phyloP scores from a whole-genome alignment of 2,888 invertebrate species.

The Apodemia zela region DNA sequence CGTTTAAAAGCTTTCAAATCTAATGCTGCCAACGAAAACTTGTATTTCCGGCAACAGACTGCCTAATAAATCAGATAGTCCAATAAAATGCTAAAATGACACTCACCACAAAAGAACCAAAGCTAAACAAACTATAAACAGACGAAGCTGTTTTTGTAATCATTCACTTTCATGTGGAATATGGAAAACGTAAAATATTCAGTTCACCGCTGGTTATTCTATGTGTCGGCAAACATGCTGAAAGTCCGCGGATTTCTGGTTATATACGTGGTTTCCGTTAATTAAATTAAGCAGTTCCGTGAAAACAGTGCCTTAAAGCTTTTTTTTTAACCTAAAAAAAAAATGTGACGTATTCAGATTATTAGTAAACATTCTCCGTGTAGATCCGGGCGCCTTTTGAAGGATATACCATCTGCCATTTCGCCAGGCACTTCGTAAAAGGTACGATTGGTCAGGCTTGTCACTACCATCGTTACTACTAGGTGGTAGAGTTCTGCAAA shows the following conservation, averaged over 20 bases:
- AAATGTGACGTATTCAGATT: too few relatives aligned
- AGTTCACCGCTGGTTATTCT: neutral
- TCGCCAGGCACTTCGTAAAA: too few relatives aligned
- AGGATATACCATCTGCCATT: too few relatives aligned
- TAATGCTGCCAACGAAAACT: neutral
- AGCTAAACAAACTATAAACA: constrained; percentile 8
- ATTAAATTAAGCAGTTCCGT: neutral
- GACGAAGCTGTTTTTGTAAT: constrained; percentile 7
- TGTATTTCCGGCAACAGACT: neutral
- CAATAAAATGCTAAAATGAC: constrained; percentile 14
- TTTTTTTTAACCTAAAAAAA: too few relatives aligned
- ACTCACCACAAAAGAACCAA: constrained; percentile 2
- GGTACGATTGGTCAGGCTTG: too few relatives aligned
- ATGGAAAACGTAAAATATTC: neutral
- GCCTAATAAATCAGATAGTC: constrained; percentile 5
- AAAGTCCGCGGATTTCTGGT: neutral
- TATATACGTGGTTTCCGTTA: neutral
- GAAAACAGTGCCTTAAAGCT: neutral
- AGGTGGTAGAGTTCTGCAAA: too few relatives aligned
- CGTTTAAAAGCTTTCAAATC: neutral
- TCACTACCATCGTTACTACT: too few relatives aligned
- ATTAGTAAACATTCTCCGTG: too few relatives aligned
- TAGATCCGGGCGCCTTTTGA: too few relatives aligned
- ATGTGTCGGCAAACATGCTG: constrained; percentile 12
- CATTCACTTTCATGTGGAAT: neutral